Percentiles rank a stretch among this genome's conserved stretches.
These are phyloP conservation scores for Hippoglossus stenolepis DNA, from an alignment of 2,113 vertebrate species.

Conservation along the genomic window DNA sequence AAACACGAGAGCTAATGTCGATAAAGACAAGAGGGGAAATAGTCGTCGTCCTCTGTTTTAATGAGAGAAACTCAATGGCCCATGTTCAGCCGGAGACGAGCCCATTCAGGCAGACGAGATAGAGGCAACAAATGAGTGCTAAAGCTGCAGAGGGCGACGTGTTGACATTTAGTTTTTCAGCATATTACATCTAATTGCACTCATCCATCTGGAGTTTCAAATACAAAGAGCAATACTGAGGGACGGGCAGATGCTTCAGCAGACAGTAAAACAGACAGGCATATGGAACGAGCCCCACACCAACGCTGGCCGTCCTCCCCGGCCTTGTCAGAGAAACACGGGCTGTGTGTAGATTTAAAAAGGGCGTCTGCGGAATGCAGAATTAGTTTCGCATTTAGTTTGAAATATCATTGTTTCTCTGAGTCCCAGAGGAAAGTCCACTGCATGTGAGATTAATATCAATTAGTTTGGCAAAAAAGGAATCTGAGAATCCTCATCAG, in stretches of 20 bases:
- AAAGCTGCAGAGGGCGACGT: conserved; percentile 41
- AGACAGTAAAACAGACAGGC: conserved; percentile 33
- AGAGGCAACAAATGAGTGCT: conserved; percentile 53
- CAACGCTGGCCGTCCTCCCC: conserved; percentile 28
- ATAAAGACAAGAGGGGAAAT: conserved; percentile 30
- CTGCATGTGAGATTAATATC: conserved; percentile 47
- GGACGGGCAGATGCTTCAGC: conserved; percentile 50
- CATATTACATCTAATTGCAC: conserved; percentile 61
- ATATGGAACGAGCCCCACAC: conserved; percentile 32
- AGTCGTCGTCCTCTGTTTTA: conserved; percentile 46
- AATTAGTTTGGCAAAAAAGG: conserved; percentile 23
- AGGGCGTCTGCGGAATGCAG: conserved; percentile 25
- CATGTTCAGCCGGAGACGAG: conserved; percentile 55
- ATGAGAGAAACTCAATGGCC: conserved; percentile 69
- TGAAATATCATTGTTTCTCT: conserved; percentile 37
- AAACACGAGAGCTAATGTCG: conserved; percentile 30
- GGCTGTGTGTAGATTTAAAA: conserved; percentile 35
- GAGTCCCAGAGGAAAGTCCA: conserved; percentile 1
- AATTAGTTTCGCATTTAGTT: conserved; percentile 28
- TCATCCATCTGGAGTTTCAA: conserved; percentile 67
- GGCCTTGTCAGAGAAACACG: conserved; percentile 26
- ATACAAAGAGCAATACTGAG: conserved; percentile 47
- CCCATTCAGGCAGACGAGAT: conserved; percentile 58
- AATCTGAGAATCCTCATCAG: not conserved
- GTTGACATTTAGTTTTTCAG: conserved; percentile 69